Conservation (phyloP, 2,113 vertebrate genomes). For the Clupea harengus region DNA sequence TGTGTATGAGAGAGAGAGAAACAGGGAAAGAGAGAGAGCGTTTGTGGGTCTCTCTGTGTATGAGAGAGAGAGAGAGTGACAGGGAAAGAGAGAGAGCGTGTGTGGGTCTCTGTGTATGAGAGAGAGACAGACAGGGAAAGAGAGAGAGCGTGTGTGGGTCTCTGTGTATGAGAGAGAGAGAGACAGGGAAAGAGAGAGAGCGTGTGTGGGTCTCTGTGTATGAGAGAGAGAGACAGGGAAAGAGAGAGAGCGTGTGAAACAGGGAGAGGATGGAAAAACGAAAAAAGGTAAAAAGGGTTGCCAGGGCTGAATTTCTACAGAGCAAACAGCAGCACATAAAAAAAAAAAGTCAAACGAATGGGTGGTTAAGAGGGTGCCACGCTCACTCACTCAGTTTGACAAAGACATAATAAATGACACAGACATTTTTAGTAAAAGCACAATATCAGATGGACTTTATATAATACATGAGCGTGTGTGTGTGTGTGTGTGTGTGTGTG, state of each 20-base stretch:
- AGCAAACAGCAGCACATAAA: background rate
- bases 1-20: too few relatives aligned
- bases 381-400: background rate
- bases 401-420: background rate
- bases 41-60: too few relatives aligned
- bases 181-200: background rate
- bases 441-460: background rate
- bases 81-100: background rate
- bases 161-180: background rate
- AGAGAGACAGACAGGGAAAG: background rate
- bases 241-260: background rate
- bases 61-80: background rate
- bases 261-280: background rate
- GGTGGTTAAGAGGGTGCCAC: background rate
- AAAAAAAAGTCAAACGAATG: background rate
- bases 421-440: background rate
- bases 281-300: background rate
- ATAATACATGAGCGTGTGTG: background rate
- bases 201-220: too few relatives aligned
- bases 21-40: background rate
- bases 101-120: too few relatives aligned
- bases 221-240: constrained; percentile 3
- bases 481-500: background rate
- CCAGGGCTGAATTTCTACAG: background rate
- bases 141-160: too few relatives aligned